A percentile compares a stretch with the other conserved stretches of the same genome.
Conservation (phyloP, 2,888 invertebrate species). For the Theretra japonica region DNA sequence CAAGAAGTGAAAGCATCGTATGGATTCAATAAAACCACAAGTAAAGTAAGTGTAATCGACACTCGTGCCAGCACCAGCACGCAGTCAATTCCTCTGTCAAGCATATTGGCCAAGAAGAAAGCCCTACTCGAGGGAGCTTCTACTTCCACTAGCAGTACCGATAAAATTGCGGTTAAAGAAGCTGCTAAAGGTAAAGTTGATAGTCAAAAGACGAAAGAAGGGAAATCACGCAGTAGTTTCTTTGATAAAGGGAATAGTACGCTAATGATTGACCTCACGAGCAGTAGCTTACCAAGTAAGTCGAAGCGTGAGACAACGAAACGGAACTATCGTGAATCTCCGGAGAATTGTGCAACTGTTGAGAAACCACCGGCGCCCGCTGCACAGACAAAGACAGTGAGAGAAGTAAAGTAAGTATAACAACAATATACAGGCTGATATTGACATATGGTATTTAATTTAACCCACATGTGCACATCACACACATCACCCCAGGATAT, state of each 20-base stretch:
- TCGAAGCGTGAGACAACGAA: background rate
- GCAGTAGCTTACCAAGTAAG: background rate
- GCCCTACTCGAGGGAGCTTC: background rate
- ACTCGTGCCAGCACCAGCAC: background rate
- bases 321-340: too few relatives aligned
- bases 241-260: background rate
- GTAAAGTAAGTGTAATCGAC: background rate
- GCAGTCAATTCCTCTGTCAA: background rate
- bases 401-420: background rate
- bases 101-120: background rate
- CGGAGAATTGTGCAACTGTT: too few relatives aligned
- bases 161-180: background rate
- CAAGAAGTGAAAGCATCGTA: background rate
- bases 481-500: too few relatives aligned
- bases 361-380: too few relatives aligned
- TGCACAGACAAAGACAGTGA: too few relatives aligned
- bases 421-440: too few relatives aligned
- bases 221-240: background rate
- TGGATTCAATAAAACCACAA: background rate
- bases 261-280: slow-evolving; percentile 3
- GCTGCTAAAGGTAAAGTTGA: background rate
- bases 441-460: too few relatives aligned
- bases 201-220: background rate
- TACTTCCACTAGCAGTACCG: background rate
- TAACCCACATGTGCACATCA: too few relatives aligned